These are phyloP conservation scores for Eurytoma californica DNA, from an alignment of 2,888 invertebrate species.

Conservation along the genomic window DNA sequence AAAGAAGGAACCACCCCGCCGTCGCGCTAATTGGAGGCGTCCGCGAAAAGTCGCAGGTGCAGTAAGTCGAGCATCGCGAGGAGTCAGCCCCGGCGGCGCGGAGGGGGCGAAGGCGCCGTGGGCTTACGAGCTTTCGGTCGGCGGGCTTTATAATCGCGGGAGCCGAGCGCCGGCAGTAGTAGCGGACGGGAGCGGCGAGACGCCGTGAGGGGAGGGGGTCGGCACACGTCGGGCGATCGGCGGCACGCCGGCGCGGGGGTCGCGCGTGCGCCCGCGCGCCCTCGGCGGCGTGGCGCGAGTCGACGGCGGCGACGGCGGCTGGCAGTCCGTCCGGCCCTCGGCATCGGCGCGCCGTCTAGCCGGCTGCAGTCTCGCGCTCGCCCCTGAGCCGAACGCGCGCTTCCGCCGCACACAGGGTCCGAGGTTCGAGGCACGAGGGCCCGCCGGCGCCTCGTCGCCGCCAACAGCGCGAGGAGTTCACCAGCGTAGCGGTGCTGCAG, in stretches of 20 bases:
- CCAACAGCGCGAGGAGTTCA: neutral
- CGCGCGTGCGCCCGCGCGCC: neutral
- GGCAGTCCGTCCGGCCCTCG: slow-evolving; percentile 35
- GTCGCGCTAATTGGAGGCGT: too few relatives aligned
- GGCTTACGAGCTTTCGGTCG: too few relatives aligned
- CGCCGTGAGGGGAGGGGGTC: neutral
- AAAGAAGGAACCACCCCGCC: too few relatives aligned
- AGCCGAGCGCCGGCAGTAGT: neutral
- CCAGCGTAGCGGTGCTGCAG: too few relatives aligned
- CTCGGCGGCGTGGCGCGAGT: neutral
- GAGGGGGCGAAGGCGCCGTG: too few relatives aligned
- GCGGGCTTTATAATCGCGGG: too few relatives aligned
- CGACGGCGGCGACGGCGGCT: neutral
- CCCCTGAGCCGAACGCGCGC: slow-evolving; percentile 40
- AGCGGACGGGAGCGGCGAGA: neutral
- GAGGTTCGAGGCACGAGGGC: too few relatives aligned
- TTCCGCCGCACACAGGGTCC: too few relatives aligned
- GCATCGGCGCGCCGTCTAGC: slow-evolving; percentile 31
- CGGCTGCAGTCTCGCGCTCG: slow-evolving; percentile 50
- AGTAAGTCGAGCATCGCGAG: too few relatives aligned
- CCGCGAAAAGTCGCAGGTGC: too few relatives aligned
- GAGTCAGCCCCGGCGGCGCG: too few relatives aligned
- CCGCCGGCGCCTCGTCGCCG: neutral
- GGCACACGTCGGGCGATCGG: neutral
- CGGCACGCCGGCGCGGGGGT: neutral